Percentiles rank a stretch among this genome's conserved stretches.
Evolutionary conservation across 30 jellyfish, hydroid and myxozoan species (phyloP).

Genomic region (Mastigias papua): DNA sequence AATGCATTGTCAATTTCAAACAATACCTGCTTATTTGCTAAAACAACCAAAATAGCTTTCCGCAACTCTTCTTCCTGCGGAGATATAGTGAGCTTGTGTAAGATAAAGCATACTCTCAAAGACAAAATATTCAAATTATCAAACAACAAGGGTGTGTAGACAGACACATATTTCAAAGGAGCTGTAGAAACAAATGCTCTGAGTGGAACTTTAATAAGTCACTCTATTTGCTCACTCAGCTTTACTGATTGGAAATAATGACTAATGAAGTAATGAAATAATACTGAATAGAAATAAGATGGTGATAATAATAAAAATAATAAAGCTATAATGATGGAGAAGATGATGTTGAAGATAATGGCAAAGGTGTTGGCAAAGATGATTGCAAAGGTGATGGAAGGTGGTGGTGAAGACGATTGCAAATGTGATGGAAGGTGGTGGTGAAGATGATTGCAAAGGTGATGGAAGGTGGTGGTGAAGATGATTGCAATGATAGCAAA

Average conservation of each 20-base stretch:
- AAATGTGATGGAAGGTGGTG: neutral
- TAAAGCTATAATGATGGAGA: neutral
- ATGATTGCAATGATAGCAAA: neutral
- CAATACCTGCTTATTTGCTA: conserved; percentile 96
- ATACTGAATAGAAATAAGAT: neutral
- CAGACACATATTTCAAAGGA: no score
- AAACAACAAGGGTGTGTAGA: no score
- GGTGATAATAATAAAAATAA: neutral
- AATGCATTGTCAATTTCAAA: neutral
- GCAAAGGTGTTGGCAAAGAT: neutral
- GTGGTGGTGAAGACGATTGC: neutral
- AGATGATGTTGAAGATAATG: neutral
- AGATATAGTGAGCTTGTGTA: neutral
- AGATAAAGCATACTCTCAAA: no score
- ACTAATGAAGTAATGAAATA: no score
- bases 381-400: neutral
- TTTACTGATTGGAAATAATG: no score
- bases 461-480: neutral
- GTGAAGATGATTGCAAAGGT: neutral
- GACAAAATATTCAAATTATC: no score
- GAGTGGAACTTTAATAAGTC: no score
- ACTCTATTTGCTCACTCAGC: no score
- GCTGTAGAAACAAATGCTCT: no score
- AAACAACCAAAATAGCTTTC: conserved; percentile 88
- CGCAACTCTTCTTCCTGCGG: conserved; percentile 95